A percentile compares a stretch with the other conserved stretches of the same genome.
Conservation (phyloP, 1,140 invertebrate species). For the Atopsyche davidsoni region DNA sequence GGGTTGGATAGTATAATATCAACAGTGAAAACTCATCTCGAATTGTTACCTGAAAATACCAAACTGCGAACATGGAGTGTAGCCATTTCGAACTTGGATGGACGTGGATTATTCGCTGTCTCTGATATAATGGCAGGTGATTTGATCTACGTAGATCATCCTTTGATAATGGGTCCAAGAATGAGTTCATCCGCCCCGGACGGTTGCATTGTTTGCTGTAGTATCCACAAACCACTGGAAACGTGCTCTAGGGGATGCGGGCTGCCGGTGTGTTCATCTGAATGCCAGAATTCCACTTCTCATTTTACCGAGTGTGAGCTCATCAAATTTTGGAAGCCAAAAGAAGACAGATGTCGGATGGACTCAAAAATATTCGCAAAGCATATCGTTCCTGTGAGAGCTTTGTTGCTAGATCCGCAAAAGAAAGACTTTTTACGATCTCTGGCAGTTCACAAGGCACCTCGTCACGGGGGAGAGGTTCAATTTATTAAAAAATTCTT, state of each 20-base stretch:
- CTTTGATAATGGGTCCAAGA: conserved; percentile 59
- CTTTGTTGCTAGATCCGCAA: conserved; percentile 48
- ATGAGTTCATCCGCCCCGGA: conserved; percentile 40
- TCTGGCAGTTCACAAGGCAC: conserved; percentile 51
- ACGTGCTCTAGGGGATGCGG: conserved; percentile 52
- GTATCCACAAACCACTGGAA: conserved; percentile 40
- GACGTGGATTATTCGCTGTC: conserved; percentile 60
- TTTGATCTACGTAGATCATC: conserved; percentile 60
- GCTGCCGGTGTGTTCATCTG: conserved; percentile 52
- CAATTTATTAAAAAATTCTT: conserved; percentile 53
- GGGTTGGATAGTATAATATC: conserved; percentile 9
- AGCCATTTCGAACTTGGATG: conserved; percentile 49
- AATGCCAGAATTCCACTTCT: conserved; percentile 47
- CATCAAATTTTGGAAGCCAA: conserved; percentile 49
- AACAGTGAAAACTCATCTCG: conserved; percentile 22
- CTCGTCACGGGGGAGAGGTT: conserved; percentile 53
- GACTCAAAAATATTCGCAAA: conserved; percentile 45
- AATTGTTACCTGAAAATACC: conserved; percentile 17
- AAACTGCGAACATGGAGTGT: conserved; percentile 39
- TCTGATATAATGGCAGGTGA: conserved; percentile 58
- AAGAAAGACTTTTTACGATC: conserved; percentile 49
- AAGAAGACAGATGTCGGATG: conserved; percentile 43
- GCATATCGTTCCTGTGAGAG: conserved; percentile 54
- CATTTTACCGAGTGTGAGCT: conserved; percentile 57
- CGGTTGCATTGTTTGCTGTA: conserved; percentile 54